phyloP scores from a whole-genome alignment of 1,140 invertebrate species.

The Myzus persicae region DNA sequence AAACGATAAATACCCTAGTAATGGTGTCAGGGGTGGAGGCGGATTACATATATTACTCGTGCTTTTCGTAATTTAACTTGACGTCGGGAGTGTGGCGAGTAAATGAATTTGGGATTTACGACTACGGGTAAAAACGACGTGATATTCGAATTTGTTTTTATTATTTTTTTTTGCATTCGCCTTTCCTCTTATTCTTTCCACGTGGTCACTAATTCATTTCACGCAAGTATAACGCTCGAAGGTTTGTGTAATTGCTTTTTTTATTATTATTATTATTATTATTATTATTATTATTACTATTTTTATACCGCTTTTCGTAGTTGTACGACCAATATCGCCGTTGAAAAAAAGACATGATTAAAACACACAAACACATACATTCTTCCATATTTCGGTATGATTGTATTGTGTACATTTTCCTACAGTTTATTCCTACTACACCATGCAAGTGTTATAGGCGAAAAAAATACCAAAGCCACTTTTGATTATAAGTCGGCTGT shows the following conservation, averaged over 20 bases:
- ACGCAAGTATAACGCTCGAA: not conserved
- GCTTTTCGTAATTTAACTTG: not conserved
- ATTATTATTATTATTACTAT: too few species aligned
- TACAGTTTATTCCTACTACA: not conserved
- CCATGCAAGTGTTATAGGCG: too few species aligned
- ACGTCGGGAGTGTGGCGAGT: not conserved
- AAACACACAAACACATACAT: not conserved
- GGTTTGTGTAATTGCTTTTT: not conserved
- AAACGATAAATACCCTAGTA: not conserved
- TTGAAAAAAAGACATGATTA: not conserved
- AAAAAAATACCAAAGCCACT: not conserved
- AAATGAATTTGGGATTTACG: slow-evolving; percentile 15
- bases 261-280: not conserved
- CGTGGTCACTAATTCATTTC: slow-evolving; percentile 7
- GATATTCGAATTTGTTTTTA: slow-evolving; percentile 1
- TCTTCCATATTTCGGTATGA: not conserved
- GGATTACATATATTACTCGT: slow-evolving; percentile 9
- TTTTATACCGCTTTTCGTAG: not conserved
- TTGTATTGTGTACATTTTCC: not conserved
- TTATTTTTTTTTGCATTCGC: not conserved
- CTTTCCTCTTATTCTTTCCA: not conserved
- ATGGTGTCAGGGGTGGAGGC: not conserved
- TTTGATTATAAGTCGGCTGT: not conserved
- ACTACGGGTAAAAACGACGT: not conserved
- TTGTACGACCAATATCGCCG: not conserved